phyloP scores from a whole-genome alignment of 2,888 invertebrate species.

The Hanleya hanleyi region DNA sequence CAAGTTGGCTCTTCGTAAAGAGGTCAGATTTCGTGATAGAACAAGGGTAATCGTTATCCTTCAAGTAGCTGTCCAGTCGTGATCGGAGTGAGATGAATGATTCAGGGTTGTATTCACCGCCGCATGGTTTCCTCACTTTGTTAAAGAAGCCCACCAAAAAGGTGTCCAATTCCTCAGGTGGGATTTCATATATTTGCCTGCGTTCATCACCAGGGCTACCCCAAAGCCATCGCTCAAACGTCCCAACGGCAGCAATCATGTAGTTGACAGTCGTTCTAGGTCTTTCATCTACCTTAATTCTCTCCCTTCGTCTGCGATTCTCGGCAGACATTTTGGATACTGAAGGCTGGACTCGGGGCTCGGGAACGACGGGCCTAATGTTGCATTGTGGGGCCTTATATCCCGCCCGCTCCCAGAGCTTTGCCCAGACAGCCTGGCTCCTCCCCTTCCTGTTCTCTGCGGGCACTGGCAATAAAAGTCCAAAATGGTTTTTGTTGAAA shows the following conservation, averaged over 20 bases:
- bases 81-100: neutral
- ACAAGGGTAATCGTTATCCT: neutral
- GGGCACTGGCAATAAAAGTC: constrained; percentile 2
- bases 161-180: neutral
- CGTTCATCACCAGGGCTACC: neutral
- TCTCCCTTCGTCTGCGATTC: neutral
- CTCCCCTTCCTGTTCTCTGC: neutral
- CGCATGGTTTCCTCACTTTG: neutral
- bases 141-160: neutral
- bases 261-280: constrained; percentile 1
- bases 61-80: constrained; percentile 1
- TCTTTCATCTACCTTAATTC: neutral
- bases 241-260: constrained; percentile 3
- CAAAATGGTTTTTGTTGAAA: constrained; percentile 3
- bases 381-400: neutral
- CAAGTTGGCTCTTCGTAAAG: neutral
- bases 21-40: neutral
- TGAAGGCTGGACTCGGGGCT: neutral
- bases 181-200: neutral
- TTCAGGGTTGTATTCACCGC: neutral
- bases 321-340: constrained; percentile 1
- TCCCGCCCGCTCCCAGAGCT: neutral
- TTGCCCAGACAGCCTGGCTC: constrained; percentile 3
- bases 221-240: neutral
- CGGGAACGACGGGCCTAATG: neutral